Percentiles rank a stretch among this genome's conserved stretches.
These are phyloP conservation scores for Pitangus sulphuratus DNA, from an alignment of 2,797 vertebrate species.

Conservation along the genomic window DNA sequence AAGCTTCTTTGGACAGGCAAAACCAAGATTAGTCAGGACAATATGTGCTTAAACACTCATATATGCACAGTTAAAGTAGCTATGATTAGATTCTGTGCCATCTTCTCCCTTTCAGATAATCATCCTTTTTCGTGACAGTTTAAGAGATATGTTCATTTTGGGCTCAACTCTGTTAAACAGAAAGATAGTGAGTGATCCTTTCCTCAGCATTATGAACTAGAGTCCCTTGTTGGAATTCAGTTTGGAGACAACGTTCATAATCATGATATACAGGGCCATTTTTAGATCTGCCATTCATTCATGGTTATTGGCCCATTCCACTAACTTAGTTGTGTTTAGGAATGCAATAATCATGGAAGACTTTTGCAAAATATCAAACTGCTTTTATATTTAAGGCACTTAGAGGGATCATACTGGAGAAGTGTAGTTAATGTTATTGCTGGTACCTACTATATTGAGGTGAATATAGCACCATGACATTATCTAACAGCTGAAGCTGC, in stretches of 20 bases:
- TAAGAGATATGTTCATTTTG: background rate
- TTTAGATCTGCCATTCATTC: background rate
- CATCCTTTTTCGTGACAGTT: background rate
- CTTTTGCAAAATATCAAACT: background rate
- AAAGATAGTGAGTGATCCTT: background rate
- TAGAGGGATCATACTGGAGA: background rate
- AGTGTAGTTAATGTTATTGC: background rate
- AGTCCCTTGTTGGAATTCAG: background rate
- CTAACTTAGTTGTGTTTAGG: background rate
- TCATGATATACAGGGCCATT: accelerated
- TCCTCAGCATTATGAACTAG: background rate
- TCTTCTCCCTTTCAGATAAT: background rate
- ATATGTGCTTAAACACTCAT: background rate
- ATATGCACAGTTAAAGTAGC: background rate
- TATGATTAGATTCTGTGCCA: background rate
- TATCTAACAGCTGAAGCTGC: background rate
- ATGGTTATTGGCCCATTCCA: background rate
- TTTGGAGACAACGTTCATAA: background rate
- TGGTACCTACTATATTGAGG: background rate
- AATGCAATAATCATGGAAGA: background rate
- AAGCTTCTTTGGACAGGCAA: background rate
- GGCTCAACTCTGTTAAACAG: background rate
- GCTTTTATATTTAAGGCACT: background rate
- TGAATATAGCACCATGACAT: background rate
- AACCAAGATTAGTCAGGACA: background rate